Evolutionary conservation across 2,113 vertebrate species (phyloP).

Genomic region (Myodes glareolus): DNA sequence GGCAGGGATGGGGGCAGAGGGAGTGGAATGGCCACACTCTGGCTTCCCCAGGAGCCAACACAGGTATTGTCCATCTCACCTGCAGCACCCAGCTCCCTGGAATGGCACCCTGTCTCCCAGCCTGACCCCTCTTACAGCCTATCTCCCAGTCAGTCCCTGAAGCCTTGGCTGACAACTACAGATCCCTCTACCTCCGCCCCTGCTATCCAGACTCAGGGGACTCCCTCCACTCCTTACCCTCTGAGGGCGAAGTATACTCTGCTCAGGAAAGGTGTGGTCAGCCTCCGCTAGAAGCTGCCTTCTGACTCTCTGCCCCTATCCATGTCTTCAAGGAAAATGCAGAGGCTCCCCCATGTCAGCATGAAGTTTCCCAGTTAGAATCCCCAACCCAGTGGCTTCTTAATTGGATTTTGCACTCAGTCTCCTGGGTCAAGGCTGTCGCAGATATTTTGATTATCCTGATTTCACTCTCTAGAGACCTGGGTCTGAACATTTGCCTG

Average conservation of each 20-base stretch:
- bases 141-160: background rate
- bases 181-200: background rate
- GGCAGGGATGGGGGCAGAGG: background rate
- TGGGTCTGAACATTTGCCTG: background rate
- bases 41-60: background rate
- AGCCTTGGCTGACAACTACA: background rate
- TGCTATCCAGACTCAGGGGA: background rate
- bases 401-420: background rate
- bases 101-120: background rate
- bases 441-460: background rate
- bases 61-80: background rate
- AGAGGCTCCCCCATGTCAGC: background rate
- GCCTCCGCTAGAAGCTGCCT: background rate
- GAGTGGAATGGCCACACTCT: background rate
- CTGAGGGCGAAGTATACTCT: too few relatives aligned
- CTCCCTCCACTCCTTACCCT: background rate
- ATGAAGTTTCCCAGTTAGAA: background rate
- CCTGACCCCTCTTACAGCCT: background rate
- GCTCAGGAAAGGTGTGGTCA: background rate
- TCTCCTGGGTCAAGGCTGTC: background rate
- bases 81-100: background rate
- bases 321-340: fast-evolving
- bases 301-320: fast-evolving
- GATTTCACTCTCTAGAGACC: background rate
- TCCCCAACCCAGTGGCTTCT: background rate